These are phyloP conservation scores for Nannoperca australis DNA, from an alignment of 2,797 vertebrate genomes.

Conservation along the genomic window DNA sequence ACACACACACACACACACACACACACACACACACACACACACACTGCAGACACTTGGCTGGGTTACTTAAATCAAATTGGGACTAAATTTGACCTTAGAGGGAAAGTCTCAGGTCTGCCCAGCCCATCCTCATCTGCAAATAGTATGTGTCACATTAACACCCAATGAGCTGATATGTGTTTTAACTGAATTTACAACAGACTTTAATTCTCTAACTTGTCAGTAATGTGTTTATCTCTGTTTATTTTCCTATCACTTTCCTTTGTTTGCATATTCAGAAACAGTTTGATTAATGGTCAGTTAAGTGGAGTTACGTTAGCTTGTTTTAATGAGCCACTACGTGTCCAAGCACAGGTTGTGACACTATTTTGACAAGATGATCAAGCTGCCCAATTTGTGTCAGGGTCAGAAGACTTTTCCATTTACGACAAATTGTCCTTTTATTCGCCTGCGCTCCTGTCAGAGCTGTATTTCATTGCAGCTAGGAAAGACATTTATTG, in stretches of 20 bases:
- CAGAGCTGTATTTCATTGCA: slow-evolving; percentile 54
- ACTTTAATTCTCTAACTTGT: background rate
- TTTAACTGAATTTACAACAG: background rate
- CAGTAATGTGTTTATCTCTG: background rate
- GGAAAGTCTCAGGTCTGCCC: slow-evolving; percentile 60
- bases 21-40: slow-evolving; percentile 14
- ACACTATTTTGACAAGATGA: slow-evolving; percentile 43
- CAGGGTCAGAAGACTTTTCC: slow-evolving; percentile 42
- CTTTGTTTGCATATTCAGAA: background rate
- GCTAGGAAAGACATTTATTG: slow-evolving; percentile 63
- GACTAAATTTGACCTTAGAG: slow-evolving; percentile 72
- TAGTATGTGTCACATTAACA: slow-evolving; percentile 7
- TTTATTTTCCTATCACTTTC: background rate
- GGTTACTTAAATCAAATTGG: slow-evolving; percentile 61
- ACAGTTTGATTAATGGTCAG: slow-evolving; percentile 1
- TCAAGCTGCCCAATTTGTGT: slow-evolving; percentile 51
- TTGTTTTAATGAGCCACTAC: slow-evolving; percentile 53
- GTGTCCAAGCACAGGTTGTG: slow-evolving; percentile 45
- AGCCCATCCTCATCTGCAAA: slow-evolving; percentile 26
- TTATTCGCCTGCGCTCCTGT: slow-evolving; percentile 41
- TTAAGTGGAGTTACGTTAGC: slow-evolving; percentile 14
- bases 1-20: slow-evolving; percentile 26
- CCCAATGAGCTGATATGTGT: background rate
- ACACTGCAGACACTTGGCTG: slow-evolving; percentile 48
- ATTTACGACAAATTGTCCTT: slow-evolving; percentile 51